Evolutionary conservation across 2,113 vertebrate genomes (phyloP).

Genomic region (Pelvicachromis taeniatus): DNA sequence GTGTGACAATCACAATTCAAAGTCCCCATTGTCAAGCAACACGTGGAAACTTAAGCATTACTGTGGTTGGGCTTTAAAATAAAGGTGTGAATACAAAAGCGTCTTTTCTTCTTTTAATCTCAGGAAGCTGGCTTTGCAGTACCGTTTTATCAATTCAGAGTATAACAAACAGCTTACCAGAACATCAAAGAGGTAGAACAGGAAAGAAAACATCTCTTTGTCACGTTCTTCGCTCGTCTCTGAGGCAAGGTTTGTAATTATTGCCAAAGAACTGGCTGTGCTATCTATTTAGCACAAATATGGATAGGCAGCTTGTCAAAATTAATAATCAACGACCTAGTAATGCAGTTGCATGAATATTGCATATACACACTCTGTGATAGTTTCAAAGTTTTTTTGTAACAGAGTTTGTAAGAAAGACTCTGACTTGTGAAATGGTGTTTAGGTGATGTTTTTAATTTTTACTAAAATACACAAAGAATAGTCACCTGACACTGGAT

Average conservation of each 20-base stretch:
- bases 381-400: not conserved
- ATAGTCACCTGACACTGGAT: not conserved
- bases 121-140: accelerated
- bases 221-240: not conserved
- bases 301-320: accelerated
- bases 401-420: not conserved
- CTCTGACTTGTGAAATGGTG: not conserved
- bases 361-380: not conserved
- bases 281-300: not conserved
- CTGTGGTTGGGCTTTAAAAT: not conserved
- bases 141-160: not conserved
- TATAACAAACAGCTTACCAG: not conserved
- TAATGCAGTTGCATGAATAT: not conserved
- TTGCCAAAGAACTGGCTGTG: accelerated
- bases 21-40: accelerated
- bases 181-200: accelerated
- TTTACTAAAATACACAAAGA: not conserved
- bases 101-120: not conserved
- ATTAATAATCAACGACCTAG: not conserved
- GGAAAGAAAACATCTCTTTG: not conserved
- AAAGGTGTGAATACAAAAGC: not conserved
- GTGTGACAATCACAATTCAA: not conserved
- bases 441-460: not conserved
- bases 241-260: accelerated
- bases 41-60: not conserved